These are phyloP conservation scores for Phrynocephalus guinanensis DNA, from an alignment of 2,797 vertebrate genomes.

Conservation along the genomic window DNA sequence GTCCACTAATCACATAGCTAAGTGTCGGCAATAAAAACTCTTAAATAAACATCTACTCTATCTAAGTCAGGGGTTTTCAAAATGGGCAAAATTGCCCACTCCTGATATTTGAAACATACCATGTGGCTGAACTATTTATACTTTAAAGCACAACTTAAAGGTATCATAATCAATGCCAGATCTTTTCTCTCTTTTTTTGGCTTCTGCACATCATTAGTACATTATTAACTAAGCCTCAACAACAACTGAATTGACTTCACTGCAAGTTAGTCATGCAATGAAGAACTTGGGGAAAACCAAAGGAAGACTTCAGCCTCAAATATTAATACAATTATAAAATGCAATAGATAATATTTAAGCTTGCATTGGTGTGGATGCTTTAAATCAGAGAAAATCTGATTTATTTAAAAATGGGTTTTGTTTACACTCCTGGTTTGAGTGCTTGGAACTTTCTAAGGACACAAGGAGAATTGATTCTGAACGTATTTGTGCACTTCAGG, in stretches of 20 bases:
- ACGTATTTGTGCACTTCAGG: constrained; percentile 23
- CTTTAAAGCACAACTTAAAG: constrained; percentile 45
- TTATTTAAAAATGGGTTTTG: too few relatives aligned
- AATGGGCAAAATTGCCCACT: constrained; percentile 51
- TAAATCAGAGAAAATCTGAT: neutral
- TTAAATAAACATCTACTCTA: constrained; percentile 66
- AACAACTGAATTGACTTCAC: constrained; percentile 46
- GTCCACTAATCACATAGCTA: constrained; percentile 65
- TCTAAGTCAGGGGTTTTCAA: constrained; percentile 46
- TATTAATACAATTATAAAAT: constrained; percentile 55
- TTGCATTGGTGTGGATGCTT: neutral
- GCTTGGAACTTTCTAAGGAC: constrained; percentile 29
- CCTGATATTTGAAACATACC: constrained; percentile 51
- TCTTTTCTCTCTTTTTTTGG: constrained; percentile 6
- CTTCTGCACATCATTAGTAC: constrained; percentile 54
- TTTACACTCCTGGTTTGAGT: neutral
- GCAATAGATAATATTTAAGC: constrained; percentile 53
- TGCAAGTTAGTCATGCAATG: constrained; percentile 44
- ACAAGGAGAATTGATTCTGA: constrained; percentile 45
- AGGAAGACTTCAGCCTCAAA: constrained; percentile 33
- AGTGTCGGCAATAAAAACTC: constrained; percentile 61
- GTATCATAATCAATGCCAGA: constrained; percentile 49
- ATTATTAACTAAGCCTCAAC: constrained; percentile 56
- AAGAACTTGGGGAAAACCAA: constrained; percentile 41
- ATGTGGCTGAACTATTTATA: constrained; percentile 45